phyloP scores from a whole-genome alignment of 1,140 invertebrate species.

The Drosophila pallidifrons region DNA sequence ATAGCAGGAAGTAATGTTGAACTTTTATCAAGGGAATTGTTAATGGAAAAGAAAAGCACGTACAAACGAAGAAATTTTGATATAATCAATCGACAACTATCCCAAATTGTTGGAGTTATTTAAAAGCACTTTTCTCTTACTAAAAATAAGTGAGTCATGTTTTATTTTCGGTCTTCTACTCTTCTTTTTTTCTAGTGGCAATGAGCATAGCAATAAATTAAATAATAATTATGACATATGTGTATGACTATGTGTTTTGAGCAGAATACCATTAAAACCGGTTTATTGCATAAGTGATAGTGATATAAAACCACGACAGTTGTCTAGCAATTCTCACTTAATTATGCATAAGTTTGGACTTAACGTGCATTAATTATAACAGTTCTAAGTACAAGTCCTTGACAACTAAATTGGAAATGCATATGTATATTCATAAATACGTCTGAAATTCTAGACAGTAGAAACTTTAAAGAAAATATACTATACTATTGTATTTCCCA shows the following conservation, averaged over 20 bases:
- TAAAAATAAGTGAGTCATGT: neutral
- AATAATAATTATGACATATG: conserved; percentile 8
- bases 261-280: neutral
- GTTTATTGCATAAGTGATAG: neutral
- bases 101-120: neutral
- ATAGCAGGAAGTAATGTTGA: too few species aligned
- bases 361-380: neutral
- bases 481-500: neutral
- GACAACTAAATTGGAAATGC: neutral
- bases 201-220: conserved; percentile 1
- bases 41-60: neutral
- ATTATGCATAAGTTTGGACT: conserved; percentile 3
- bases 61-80: neutral
- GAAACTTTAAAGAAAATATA: neutral
- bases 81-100: neutral
- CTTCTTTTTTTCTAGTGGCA: neutral
- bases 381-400: neutral
- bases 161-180: neutral
- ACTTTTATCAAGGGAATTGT: neutral
- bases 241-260: neutral
- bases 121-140: neutral
- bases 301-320: neutral
- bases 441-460: neutral
- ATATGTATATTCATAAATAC: too few species aligned
- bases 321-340: neutral